Evolutionary conservation across 2,888 invertebrate genomes (phyloP).

Genomic region (Dasypolia templi): DNA sequence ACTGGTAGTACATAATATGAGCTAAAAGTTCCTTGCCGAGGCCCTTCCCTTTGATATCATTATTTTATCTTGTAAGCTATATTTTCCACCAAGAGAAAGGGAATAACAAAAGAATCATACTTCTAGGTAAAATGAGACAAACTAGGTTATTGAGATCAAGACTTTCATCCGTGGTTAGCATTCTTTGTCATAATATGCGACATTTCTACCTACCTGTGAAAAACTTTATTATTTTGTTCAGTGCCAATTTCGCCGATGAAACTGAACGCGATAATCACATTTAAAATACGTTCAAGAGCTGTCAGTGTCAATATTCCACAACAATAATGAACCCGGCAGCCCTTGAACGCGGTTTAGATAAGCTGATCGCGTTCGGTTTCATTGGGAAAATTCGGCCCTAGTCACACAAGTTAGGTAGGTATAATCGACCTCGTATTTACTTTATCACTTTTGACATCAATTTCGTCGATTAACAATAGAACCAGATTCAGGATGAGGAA

Average conservation of each 20-base stretch:
- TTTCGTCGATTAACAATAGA: too few relatives aligned
- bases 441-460: too few relatives aligned
- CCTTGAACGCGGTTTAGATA: background rate
- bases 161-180: slow-evolving; percentile 6
- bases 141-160: slow-evolving; percentile 15
- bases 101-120: too few relatives aligned
- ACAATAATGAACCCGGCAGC: background rate
- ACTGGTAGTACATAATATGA: background rate
- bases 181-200: background rate
- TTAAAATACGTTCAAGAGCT: too few relatives aligned
- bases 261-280: background rate
- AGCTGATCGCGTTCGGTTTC: background rate
- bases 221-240: background rate
- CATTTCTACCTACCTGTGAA: background rate
- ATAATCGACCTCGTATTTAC: too few relatives aligned
- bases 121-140: slow-evolving; percentile 10
- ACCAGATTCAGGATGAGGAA: too few relatives aligned
- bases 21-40: slow-evolving; percentile 14
- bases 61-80: slow-evolving; percentile 20
- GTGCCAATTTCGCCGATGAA: background rate
- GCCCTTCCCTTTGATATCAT: background rate
- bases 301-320: background rate
- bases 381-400: background rate
- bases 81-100: too few relatives aligned
- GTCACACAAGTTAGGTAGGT: too few relatives aligned